phyloP scores from a whole-genome alignment of 1,140 invertebrate species.

The Musca domestica region DNA sequence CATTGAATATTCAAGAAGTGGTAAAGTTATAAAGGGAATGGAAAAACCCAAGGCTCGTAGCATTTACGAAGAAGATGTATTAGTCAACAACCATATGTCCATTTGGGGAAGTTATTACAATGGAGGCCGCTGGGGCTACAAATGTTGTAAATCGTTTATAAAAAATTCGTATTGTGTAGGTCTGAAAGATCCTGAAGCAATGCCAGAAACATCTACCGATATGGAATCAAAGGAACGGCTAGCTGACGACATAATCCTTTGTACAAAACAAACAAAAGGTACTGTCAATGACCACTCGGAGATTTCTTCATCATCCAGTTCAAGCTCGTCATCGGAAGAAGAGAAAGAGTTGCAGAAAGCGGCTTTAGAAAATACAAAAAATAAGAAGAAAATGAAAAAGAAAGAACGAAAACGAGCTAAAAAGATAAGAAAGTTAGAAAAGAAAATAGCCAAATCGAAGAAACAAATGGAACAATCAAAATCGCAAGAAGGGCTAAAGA shows the following conservation, averaged over 20 bases:
- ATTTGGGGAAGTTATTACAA: slow-evolving; percentile 97
- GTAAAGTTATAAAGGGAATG: slow-evolving; percentile 79
- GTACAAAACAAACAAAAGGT: neutral
- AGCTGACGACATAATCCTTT: slow-evolving; percentile 40
- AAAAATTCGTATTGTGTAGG: slow-evolving; percentile 60
- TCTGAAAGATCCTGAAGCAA: slow-evolving; percentile 53
- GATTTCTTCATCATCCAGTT: slow-evolving; percentile 41
- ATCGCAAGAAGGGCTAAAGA: slow-evolving; percentile 64
- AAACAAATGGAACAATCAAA: slow-evolving; percentile 51
- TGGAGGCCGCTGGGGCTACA: slow-evolving; percentile 90
- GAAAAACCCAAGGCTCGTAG: slow-evolving; percentile 79
- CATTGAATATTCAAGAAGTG: slow-evolving; percentile 92
- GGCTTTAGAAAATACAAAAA: slow-evolving; percentile 61
- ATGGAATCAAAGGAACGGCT: slow-evolving; percentile 12
- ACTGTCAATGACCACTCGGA: slow-evolving; percentile 29
- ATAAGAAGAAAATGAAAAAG: slow-evolving; percentile 69
- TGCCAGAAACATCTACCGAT: slow-evolving; percentile 13
- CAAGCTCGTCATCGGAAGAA: slow-evolving; percentile 35
- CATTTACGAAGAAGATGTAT: slow-evolving; percentile 94
- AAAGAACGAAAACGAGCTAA: slow-evolving; percentile 60
- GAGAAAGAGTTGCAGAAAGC: slow-evolving; percentile 45
- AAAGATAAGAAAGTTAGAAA: slow-evolving; percentile 54
- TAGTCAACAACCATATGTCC: slow-evolving; percentile 87
- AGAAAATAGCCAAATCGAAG: slow-evolving; percentile 53
- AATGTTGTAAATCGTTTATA: slow-evolving; percentile 92